A percentile compares a stretch with the other conserved stretches of the same genome.
Evolutionary conservation across 1,140 invertebrate genomes (phyloP).

Genomic region (Caenorhabditis remanei): DNA sequence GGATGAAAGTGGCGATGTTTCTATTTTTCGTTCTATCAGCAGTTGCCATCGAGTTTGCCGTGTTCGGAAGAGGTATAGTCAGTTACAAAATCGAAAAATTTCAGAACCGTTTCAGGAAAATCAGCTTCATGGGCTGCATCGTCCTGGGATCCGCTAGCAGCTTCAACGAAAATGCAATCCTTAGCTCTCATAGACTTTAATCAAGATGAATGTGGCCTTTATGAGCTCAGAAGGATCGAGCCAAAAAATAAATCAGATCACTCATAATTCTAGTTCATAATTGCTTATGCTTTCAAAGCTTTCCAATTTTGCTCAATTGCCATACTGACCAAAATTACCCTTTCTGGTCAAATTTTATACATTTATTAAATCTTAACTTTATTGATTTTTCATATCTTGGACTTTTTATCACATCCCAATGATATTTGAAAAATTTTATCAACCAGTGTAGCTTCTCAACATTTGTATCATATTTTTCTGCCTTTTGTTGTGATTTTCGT

Average conservation of each 20-base stretch:
- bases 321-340: background rate
- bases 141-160: constrained; percentile 63
- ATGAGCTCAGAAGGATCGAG: constrained; percentile 56
- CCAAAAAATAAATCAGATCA: constrained; percentile 28
- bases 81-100: too few species aligned
- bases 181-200: constrained; percentile 62
- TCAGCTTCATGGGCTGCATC: constrained; percentile 61
- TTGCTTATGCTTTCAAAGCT: constrained; percentile 5
- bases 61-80: constrained; percentile 58
- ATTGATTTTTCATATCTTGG: background rate
- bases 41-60: constrained; percentile 56
- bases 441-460: background rate
- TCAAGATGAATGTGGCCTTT: constrained; percentile 62
- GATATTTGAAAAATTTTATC: background rate
- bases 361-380: background rate
- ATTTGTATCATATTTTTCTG: constrained; percentile 33
- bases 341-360: background rate
- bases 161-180: constrained; percentile 56
- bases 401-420: background rate
- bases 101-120: constrained; percentile 31
- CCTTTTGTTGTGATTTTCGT: background rate
- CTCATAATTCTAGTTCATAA: background rate
- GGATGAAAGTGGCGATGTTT: constrained; percentile 61
- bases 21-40: constrained; percentile 47
- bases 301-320: constrained; percentile 19